Evolutionary conservation across 2,888 invertebrate species (phyloP), one percentile per base, ranked within the genome.

Genomic region (Epsilonema sp.): DNA sequence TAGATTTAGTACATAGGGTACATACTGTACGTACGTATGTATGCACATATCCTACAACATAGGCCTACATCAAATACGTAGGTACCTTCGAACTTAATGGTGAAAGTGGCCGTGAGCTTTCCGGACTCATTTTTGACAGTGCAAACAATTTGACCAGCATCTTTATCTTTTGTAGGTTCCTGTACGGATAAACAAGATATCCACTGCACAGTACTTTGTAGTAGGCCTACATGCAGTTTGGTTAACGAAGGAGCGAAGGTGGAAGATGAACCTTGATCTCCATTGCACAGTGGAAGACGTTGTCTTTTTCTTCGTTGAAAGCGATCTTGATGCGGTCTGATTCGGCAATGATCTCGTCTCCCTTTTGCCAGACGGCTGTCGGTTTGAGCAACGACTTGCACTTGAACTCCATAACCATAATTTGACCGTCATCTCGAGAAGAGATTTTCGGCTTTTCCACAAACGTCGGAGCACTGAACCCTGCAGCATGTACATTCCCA

Each of bases 371-470:
- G 55, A 81, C 82, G 52, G 92, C 84, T 57, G 78, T 79, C 46
- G 94, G 92, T 70, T 83, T 85, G 56, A 92, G 89, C 72, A 86
- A 87, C 38, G 92, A 90, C 70, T 67, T 68, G 52, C 82, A 82
- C 61, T 78, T 78, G 74, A 92, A 92, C 70, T 87, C 84, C 84
- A 94, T 87, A 53, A 87, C 83, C 64, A 94, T 87, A 60, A 90
- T 77, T 59, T 90, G 90, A 60, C 90, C 92, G 65, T 81, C 85
- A 70, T 89, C 87, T 72, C 92, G 87, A 66, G 94, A 94, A 74
- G 90, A 87, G 72, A 97, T 97, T 72, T 85, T 80, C 56, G 97
- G 97, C 75, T 94, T 94, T 74, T 90, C 90, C 65, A 89, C 78
- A 69, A 97, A 94, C 25, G 85, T 85, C 49, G 94, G 94, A 37